phyloP scores from a whole-genome alignment of 2,797 vertebrate species.

The Hemitrygon akajei region DNA sequence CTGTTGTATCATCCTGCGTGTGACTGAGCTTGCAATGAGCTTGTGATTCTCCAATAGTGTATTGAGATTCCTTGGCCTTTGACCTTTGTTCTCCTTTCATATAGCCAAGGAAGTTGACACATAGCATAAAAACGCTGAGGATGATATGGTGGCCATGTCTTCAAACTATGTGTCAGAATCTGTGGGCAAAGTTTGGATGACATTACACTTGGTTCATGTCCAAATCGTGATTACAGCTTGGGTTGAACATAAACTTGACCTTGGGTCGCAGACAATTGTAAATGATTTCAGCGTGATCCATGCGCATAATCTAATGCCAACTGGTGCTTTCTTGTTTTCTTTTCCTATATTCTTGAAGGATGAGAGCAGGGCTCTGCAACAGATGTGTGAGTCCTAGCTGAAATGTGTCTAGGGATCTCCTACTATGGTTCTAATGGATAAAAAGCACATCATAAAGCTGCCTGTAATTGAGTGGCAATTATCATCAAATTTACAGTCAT shows the following conservation, averaged over 20 bases:
- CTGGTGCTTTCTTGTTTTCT: background rate
- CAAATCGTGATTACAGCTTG: background rate
- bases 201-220: background rate
- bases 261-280: background rate
- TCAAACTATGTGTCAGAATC: background rate
- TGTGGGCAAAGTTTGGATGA: background rate
- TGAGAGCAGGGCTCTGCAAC: background rate
- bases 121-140: background rate
- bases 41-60: no score
- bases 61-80: no score
- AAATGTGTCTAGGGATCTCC: background rate
- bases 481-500: conserved; percentile 4
- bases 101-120: no score
- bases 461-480: conserved; percentile 10
- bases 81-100: no score
- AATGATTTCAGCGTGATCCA: no score
- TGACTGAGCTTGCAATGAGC: no score
- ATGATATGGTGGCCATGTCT: no score
- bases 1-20: no score
- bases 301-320: background rate
- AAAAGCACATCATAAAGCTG: background rate
- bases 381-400: background rate
- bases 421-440: background rate
- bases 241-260: background rate
- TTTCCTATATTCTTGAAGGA: background rate